A percentile compares a stretch with the other conserved stretches of the same genome.
Conservation (phyloP, 2,797 vertebrate species). For the Neosilurus mollespiculum region DNA sequence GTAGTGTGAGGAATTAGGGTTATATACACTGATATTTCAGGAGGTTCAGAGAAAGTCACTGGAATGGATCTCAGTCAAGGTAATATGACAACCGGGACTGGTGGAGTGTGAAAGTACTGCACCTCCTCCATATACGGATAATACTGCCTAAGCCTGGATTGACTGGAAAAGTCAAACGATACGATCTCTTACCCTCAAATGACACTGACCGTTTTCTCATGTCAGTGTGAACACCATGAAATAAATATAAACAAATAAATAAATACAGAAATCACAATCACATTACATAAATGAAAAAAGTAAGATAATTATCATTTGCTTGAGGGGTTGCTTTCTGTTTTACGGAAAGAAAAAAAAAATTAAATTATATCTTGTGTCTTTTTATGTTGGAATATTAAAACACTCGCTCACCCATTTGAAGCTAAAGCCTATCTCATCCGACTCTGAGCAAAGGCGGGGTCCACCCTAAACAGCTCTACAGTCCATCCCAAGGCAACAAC, state of each 20-base stretch:
- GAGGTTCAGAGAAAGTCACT: background rate
- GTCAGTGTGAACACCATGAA: background rate
- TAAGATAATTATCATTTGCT: background rate
- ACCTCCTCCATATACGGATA: background rate
- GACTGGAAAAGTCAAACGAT: background rate
- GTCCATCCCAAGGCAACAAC: too few relatives aligned
- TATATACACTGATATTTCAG: background rate
- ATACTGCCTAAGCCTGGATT: background rate
- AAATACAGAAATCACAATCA: background rate
- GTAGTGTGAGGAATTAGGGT: background rate
- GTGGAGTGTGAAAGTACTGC: background rate
- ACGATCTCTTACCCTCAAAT: background rate
- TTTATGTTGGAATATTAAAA: background rate
- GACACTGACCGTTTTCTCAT: background rate
- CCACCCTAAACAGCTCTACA: too few relatives aligned
- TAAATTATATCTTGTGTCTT: background rate
- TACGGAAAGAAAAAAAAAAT: too few relatives aligned
- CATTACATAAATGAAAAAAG: background rate
- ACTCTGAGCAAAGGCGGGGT: too few relatives aligned
- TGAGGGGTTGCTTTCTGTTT: background rate
- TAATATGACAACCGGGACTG: background rate
- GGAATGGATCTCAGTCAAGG: background rate
- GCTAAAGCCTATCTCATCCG: too few relatives aligned
- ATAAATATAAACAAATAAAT: too few relatives aligned
- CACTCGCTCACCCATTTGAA: too few relatives aligned